A percentile compares a stretch with the other conserved stretches of the same genome.
Evolutionary conservation across 2,888 invertebrate genomes (phyloP).

Genomic region (Troides aeacus): DNA sequence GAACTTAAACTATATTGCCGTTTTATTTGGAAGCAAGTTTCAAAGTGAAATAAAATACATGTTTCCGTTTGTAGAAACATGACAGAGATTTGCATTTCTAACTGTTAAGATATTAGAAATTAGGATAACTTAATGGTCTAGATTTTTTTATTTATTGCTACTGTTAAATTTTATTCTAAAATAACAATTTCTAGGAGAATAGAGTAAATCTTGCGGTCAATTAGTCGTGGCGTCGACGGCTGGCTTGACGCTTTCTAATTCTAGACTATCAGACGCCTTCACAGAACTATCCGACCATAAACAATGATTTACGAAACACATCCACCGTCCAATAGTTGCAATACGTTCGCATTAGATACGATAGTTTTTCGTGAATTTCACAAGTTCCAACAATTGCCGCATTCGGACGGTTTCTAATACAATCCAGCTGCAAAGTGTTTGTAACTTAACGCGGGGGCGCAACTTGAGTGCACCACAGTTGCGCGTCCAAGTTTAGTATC

Average conservation of each 20-base stretch:
- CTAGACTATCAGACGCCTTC: constrained; percentile 65
- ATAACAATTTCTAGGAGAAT: constrained; percentile 62
- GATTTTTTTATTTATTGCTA: constrained; percentile 8
- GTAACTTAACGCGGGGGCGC: constrained; percentile 40
- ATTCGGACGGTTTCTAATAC: constrained; percentile 24
- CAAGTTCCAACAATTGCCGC: constrained; percentile 36
- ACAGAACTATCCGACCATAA: constrained; percentile 72
- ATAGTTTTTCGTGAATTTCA: constrained; percentile 54
- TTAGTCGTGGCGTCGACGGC: constrained; percentile 64
- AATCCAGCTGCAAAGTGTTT: constrained; percentile 36
- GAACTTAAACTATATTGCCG: not conserved
- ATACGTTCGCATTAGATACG: constrained; percentile 60
- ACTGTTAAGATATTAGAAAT: not conserved
- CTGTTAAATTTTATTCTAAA: constrained; percentile 34
- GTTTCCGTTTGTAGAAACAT: too few species aligned
- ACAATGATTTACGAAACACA: constrained; percentile 75
- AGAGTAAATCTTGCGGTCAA: constrained; percentile 75
- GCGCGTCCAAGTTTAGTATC: constrained; percentile 53
- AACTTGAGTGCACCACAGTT: constrained; percentile 50
- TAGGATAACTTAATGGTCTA: not conserved
- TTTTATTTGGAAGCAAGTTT: too few species aligned
- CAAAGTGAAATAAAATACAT: too few species aligned
- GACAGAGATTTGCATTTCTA: too few species aligned
- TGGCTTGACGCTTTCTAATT: constrained; percentile 77
- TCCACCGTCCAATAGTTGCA: constrained; percentile 47